phyloP scores from a whole-genome alignment of 2,113 vertebrate genomes.

The Sisor rabdophorus region DNA sequence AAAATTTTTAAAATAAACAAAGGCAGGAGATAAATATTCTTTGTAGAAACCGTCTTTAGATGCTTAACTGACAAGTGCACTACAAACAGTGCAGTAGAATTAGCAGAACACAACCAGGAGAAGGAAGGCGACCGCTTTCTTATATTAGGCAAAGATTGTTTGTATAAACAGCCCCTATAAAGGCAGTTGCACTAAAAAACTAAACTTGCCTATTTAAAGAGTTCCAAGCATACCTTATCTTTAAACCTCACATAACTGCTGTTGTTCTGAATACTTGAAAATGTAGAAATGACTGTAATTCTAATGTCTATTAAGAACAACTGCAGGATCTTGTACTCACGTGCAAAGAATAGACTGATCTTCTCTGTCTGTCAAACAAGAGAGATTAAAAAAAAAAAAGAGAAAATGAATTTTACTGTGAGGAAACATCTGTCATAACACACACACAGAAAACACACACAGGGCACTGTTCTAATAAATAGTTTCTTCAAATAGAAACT shows the following conservation, averaged over 20 bases:
- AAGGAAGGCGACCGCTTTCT: slow-evolving; percentile 1
- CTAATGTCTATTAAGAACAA: not conserved
- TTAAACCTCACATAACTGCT: not conserved
- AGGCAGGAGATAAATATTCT: slow-evolving; percentile 8
- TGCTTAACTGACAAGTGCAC: slow-evolving; percentile 8
- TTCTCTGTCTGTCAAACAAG: slow-evolving; percentile 76
- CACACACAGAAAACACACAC: slow-evolving; percentile 11
- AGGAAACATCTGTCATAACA: slow-evolving; percentile 9
- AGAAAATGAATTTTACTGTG: not conserved
- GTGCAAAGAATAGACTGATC: slow-evolving; percentile 91
- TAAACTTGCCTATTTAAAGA: not conserved
- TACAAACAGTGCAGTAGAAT: slow-evolving; percentile 20
- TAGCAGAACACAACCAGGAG: slow-evolving; percentile 6
- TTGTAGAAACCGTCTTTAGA: slow-evolving; percentile 6
- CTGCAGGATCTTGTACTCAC: slow-evolving; percentile 68
- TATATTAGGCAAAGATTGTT: not conserved
- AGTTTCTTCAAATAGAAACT: not conserved
- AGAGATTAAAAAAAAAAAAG: slow-evolving; percentile 9
- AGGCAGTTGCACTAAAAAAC: slow-evolving; percentile 2
- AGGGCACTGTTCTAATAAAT: not conserved
- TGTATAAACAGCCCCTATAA: not conserved
- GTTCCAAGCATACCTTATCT: not conserved
- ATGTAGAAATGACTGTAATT: not conserved
- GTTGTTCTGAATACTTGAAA: not conserved
- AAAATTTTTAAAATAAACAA: slow-evolving; percentile 23